Evolutionary conservation across 1,140 invertebrate species (phyloP), one percentile per base, ranked within the genome.

Genomic region (Philotrypesis tridentata): DNA sequence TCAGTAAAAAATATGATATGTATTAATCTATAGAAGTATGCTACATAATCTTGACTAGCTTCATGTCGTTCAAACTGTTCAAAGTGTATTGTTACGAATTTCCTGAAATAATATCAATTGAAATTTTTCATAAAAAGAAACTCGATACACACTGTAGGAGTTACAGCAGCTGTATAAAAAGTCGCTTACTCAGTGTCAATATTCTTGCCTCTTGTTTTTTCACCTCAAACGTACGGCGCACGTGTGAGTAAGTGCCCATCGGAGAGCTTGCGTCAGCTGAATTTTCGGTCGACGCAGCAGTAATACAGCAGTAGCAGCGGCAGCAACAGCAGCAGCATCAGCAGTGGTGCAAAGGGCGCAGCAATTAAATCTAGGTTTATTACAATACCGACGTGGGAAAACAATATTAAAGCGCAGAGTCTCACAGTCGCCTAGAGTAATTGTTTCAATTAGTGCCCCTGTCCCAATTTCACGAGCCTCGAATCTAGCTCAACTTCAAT

Each of bases 381-480:
- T 74, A 61, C 55, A 27, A 74, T 61, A 74, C 55, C 21, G 48
- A 55, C 21, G 60, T 5, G n/a, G 33, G 33, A 74, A 74, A 31
- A 60, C 48, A 21, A n/a, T 55, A 55, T 55, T n/a, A 21, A 17
- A 55, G 21, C 14, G 6, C 48, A 17, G 3, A 21, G 2, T 6
- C 17, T 21, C 7, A 55, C 6, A 17, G 5, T 1, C 7, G 7
- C 21, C 48, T 43, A 17, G 61, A 8, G 12, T 65, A 76, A 76
- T 76, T 63, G 60, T 76, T 65, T 65, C 31, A 65, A 63, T 76
- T 76, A 76, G 60, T 40, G n/a, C 23, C n/a, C 25, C 74, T 67
- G 76, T 70, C 40, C 63, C 29, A 68, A 68, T 68, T 77, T 78
- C 48, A 31, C 27, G 21, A 78, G 27, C n/a, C 25, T 55, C 61